A percentile compares a stretch with the other conserved stretches of the same genome.
Evolutionary conservation across 2,797 vertebrate species (phyloP).

Genomic region (Myotis vivesi): DNA sequence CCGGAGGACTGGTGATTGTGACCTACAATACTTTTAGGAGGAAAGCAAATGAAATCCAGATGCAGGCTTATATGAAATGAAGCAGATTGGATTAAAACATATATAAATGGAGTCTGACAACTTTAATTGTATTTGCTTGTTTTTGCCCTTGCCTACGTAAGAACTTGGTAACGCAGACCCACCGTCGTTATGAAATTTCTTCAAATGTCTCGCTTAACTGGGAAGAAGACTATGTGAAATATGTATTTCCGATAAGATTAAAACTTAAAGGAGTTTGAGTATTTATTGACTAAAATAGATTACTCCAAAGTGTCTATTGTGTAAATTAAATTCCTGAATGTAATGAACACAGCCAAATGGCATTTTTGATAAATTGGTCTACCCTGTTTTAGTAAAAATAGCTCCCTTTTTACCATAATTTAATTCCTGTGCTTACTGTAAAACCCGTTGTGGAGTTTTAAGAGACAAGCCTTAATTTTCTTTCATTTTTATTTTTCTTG

Average conservation of each 20-base stretch:
- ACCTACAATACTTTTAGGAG: conserved; percentile 91
- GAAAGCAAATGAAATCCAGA: conserved; percentile 92
- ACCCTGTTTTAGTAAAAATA: conserved; percentile 85
- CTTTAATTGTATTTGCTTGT: conserved; percentile 82
- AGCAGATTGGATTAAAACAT: conserved; percentile 85
- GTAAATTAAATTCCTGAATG: conserved; percentile 84
- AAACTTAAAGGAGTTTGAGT: conserved; percentile 78
- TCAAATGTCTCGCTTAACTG: conserved; percentile 62
- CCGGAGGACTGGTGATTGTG: conserved; percentile 89
- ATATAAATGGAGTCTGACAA: conserved; percentile 87
- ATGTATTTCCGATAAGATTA: conserved; percentile 76
- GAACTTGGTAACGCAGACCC: conserved; percentile 68
- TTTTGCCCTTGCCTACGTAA: conserved; percentile 75
- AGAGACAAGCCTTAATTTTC: conserved; percentile 72
- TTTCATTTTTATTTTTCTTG: neutral
- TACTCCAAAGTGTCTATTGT: conserved; percentile 80
- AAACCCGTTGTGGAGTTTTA: conserved; percentile 86
- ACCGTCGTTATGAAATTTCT: conserved; percentile 51
- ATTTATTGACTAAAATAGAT: conserved; percentile 84
- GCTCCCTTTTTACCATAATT: conserved; percentile 84
- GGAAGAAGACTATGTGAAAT: conserved; percentile 77
- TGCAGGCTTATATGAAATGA: conserved; percentile 85
- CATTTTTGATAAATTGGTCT: conserved; percentile 85
- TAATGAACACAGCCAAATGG: conserved; percentile 82
- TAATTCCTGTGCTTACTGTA: conserved; percentile 84